Evolutionary conservation across 2,113 vertebrate genomes (phyloP).

Genomic region (Danionella cerebrum): DNA sequence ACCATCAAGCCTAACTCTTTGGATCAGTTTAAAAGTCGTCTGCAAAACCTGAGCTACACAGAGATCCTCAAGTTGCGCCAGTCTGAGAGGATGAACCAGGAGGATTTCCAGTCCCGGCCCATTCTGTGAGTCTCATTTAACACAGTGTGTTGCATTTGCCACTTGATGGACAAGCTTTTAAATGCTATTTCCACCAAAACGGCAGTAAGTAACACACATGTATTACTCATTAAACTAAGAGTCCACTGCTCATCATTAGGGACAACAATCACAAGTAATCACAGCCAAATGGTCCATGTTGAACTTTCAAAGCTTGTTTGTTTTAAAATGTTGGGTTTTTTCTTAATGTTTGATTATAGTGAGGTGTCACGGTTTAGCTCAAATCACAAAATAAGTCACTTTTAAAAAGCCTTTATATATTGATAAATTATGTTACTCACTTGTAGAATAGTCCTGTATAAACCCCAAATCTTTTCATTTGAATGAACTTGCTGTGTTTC

Average conservation of each 20-base stretch:
- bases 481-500: too few relatives aligned
- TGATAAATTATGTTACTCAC: too few relatives aligned
- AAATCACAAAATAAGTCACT: too few relatives aligned
- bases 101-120: conserved; percentile 97
- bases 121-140: conserved; percentile 78
- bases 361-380: neutral
- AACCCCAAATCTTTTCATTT: too few relatives aligned
- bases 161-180: conserved; percentile 38
- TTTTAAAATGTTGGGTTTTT: neutral
- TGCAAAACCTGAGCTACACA: conserved; percentile 97
- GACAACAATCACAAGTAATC: conserved; percentile 9
- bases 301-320: neutral
- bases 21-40: conserved; percentile 98
- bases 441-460: too few relatives aligned
- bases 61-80: conserved; percentile 99
- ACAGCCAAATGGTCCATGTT: neutral
- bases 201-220: conserved; percentile 34
- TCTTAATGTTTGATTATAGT: neutral
- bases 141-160: too few relatives aligned
- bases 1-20: conserved; percentile 97
- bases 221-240: conserved; percentile 43
- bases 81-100: conserved; percentile 99
- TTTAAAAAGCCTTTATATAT: too few relatives aligned
- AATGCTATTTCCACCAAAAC: conserved; percentile 42
- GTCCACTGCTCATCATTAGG: conserved; percentile 33